Conservation (phyloP, 2,797 vertebrate species). For the Semotilus atromaculatus region DNA sequence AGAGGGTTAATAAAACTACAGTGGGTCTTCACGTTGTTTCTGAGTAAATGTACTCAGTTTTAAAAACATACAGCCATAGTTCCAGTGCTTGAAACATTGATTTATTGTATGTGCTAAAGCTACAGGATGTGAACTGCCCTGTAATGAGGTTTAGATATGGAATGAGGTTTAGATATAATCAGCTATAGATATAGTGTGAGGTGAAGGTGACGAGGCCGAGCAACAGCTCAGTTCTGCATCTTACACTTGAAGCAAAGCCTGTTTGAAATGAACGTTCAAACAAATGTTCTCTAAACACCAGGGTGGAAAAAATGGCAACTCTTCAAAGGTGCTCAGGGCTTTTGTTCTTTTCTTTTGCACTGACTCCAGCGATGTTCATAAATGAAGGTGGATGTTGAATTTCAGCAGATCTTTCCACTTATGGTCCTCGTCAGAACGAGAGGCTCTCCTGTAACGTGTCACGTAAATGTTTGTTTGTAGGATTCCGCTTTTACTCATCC, state of each 20-base stretch:
- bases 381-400: slow-evolving; percentile 51
- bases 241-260: slow-evolving; percentile 47
- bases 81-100: background rate
- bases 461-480: slow-evolving; percentile 76
- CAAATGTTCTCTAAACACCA: slow-evolving; percentile 43
- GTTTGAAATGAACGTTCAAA: slow-evolving; percentile 39
- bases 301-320: slow-evolving; percentile 27
- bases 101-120: background rate
- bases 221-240: slow-evolving; percentile 13
- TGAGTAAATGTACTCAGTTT: background rate
- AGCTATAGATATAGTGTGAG: slow-evolving; percentile 18
- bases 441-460: slow-evolving; percentile 77
- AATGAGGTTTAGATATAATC: background rate
- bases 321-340: slow-evolving; percentile 50
- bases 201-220: background rate
- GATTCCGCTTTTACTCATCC: slow-evolving; percentile 73
- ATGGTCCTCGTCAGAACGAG: slow-evolving; percentile 73
- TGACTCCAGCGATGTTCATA: slow-evolving; percentile 48
- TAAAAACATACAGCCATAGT: background rate
- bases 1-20: background rate
- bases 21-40: no score
- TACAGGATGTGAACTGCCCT: slow-evolving; percentile 4
- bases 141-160: background rate
- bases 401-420: slow-evolving; percentile 51
- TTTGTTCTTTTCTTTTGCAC: slow-evolving; percentile 50